phyloP scores from a whole-genome alignment of 2,888 invertebrate species.

The Ichneumoninae sp. region DNA sequence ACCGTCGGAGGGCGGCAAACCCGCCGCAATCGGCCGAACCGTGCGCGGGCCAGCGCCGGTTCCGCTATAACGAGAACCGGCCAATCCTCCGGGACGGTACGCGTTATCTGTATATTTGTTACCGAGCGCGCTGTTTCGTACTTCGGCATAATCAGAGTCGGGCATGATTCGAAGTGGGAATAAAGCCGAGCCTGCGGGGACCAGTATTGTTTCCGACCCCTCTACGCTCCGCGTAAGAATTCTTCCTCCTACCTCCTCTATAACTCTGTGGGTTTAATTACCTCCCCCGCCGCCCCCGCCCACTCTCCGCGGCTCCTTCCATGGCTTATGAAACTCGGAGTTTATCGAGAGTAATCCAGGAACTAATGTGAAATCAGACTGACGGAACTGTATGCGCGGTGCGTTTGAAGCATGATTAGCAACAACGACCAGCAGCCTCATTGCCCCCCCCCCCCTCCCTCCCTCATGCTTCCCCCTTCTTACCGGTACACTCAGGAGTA shows the following conservation, averaged over 20 bases:
- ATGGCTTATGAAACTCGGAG: background rate
- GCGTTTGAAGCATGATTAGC: constrained; percentile 11
- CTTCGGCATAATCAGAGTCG: background rate
- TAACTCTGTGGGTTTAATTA: background rate
- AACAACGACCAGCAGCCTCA: background rate
- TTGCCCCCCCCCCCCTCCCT: background rate
- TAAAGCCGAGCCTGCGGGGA: background rate
- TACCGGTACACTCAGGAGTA: constrained; percentile 18
- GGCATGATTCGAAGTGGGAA: background rate
- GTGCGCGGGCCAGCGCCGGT: background rate
- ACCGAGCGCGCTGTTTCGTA: background rate
- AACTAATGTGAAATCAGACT: background rate
- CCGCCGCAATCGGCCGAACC: background rate
- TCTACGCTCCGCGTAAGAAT: background rate
- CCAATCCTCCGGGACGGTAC: background rate
- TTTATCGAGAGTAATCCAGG: constrained; percentile 1
- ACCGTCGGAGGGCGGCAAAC: background rate
- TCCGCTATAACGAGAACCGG: background rate
- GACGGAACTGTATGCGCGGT: background rate
- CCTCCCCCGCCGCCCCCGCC: background rate
- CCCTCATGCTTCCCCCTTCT: background rate
- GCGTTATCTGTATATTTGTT: background rate
- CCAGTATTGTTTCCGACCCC: background rate
- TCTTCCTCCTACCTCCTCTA: too few relatives aligned
- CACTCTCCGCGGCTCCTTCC: too few relatives aligned